Conservation (phyloP, 2,888 invertebrate genomes). For the Hypsopygia costalis region DNA sequence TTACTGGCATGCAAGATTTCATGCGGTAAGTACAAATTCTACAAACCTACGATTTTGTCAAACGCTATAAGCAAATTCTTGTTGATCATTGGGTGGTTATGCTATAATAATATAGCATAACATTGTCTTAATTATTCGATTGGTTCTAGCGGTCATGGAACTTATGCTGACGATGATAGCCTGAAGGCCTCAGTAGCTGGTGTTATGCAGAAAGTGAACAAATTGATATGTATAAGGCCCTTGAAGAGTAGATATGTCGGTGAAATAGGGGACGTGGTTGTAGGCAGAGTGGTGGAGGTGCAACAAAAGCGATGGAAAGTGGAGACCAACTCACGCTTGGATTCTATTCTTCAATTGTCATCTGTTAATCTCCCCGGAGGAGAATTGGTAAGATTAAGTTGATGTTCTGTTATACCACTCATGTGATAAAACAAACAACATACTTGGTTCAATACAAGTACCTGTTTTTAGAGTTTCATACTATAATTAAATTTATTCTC, state of each 20-base stretch:
- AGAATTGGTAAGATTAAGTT: conserved; percentile 89
- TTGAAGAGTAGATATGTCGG: conserved; percentile 94
- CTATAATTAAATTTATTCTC: too few species aligned
- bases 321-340: conserved; percentile 94
- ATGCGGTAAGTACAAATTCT: conserved; percentile 84
- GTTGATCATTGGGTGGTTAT: neutral
- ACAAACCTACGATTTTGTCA: too few species aligned
- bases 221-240: conserved; percentile 94
- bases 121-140: neutral
- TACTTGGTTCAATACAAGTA: too few species aligned
- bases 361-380: conserved; percentile 99
- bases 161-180: conserved; percentile 91
- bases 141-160: conserved; percentile 94
- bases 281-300: conserved; percentile 96
- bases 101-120: too few species aligned
- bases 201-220: conserved; percentile 95
- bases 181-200: conserved; percentile 97
- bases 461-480: too few species aligned
- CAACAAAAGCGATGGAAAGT: conserved; percentile 97
- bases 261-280: conserved; percentile 98
- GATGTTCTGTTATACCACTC: conserved; percentile 17
- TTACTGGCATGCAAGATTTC: conserved; percentile 90
- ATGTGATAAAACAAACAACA: too few species aligned
- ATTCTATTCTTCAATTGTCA: conserved; percentile 92
- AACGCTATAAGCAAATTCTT: too few species aligned